These are phyloP conservation scores for Stenopsyche tienmushanensis DNA, from an alignment of 1,140 invertebrate genomes.

Conservation along the genomic window DNA sequence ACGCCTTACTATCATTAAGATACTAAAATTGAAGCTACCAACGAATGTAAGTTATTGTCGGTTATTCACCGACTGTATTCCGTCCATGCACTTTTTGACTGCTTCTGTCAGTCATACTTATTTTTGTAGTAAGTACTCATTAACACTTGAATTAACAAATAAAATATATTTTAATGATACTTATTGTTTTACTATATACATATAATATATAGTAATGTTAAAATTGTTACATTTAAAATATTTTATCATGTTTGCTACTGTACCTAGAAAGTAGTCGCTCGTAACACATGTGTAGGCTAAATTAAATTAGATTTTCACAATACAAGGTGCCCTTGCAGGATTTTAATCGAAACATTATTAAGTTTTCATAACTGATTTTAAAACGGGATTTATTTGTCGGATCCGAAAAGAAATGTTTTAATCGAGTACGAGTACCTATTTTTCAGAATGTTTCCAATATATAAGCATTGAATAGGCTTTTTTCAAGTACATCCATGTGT, in stretches of 20 bases:
- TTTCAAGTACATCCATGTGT: neutral
- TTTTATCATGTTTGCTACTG: constrained; percentile 41
- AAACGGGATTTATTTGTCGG: no score
- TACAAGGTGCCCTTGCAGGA: constrained; percentile 15
- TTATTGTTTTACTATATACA: constrained; percentile 36
- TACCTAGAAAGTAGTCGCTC: constrained; percentile 41
- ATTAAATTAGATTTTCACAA: constrained; percentile 20
- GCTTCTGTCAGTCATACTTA: constrained; percentile 34
- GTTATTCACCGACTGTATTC: constrained; percentile 33
- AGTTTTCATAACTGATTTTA: no score
- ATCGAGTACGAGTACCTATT: no score
- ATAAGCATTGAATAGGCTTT: no score
- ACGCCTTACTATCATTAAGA: constrained; percentile 45
- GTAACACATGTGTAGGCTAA: constrained; percentile 33
- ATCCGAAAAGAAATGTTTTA: neutral
- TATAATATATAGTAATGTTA: constrained; percentile 26
- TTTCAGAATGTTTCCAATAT: no score
- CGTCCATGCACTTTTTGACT: constrained; percentile 39
- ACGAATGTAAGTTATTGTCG: constrained; percentile 51
- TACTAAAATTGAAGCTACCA: constrained; percentile 57
- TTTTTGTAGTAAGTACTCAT: constrained; percentile 38
- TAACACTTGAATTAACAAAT: constrained; percentile 40
- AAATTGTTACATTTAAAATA: constrained; percentile 41
- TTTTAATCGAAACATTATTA: no score
- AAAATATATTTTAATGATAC: constrained; percentile 41